phyloP scores from a whole-genome alignment of 2,888 invertebrate genomes.

The Seladonia tumulorum region DNA sequence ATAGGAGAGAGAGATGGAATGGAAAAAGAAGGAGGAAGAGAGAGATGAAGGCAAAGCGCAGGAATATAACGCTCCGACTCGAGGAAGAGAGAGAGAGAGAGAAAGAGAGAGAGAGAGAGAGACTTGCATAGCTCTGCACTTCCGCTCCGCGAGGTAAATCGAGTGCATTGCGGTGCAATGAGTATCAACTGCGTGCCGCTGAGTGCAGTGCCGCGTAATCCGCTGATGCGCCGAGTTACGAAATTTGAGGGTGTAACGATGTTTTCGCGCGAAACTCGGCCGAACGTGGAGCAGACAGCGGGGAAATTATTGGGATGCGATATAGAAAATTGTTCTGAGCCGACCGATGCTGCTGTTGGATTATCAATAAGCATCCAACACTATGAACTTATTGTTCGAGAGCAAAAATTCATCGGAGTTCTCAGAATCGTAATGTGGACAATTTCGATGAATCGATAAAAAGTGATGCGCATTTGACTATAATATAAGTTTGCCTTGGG shows the following conservation, averaged over 20 bases:
- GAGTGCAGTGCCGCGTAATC: constrained; percentile 49
- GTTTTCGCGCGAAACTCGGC: constrained; percentile 14
- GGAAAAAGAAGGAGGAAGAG: background rate
- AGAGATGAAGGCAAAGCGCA: background rate
- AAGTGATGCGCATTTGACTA: background rate
- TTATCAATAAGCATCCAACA: too few relatives aligned
- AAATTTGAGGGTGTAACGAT: constrained; percentile 48
- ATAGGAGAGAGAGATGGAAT: constrained; percentile 13
- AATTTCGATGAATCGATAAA: too few relatives aligned
- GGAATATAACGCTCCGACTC: constrained; percentile 39
- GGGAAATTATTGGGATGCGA: background rate
- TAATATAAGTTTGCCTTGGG: background rate
- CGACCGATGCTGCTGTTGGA: background rate
- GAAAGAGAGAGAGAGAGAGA: constrained; percentile 38
- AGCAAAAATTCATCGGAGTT: too few relatives aligned
- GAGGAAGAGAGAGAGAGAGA: background rate
- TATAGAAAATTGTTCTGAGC: background rate
- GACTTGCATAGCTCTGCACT: constrained; percentile 45
- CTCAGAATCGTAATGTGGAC: too few relatives aligned
- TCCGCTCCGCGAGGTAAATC: constrained; percentile 62
- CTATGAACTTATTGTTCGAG: too few relatives aligned
- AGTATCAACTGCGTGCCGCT: constrained; percentile 46
- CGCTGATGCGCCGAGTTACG: constrained; percentile 44
- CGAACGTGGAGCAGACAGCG: background rate
- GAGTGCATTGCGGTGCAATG: constrained; percentile 57